Base-by-base conservation (phyloP, 2,113 vertebrate genomes). In the Brienomyrus longianalis region DNA sequence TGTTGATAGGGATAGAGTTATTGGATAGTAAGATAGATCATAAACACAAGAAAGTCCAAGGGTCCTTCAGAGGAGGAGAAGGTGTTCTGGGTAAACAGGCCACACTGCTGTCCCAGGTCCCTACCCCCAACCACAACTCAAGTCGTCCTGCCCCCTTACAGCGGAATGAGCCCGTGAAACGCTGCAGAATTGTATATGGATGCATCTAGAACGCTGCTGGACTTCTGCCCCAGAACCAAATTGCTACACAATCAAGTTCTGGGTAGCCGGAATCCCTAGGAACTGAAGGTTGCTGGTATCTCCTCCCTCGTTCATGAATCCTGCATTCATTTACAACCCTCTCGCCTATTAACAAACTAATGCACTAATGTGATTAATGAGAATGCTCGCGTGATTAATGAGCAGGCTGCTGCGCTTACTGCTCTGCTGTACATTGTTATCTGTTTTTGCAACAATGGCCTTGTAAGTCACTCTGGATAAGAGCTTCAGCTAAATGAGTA, bases 341-440 rank as follows among this genome's bases (percentile, higher is more conserved):
- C 31, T 17, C 7, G n/a, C 85, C 85, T 87, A 87, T 87, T 87
- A 52, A 54, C 85, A 52, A 87, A 52, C 23, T 8, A 87, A 87
- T 31, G 35, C 50, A 7, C 85, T 87, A 54, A 54, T 87, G 85
- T 87, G 85, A 87, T 87, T 86, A 86, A 86, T 86, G 84, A 52
- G 84, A 52, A 86, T 86, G 45, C 47, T 51, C 11, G n/a, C 6
- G n/a, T 86, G 84, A 86, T 86, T 86, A 86, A 86, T 86, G 85
- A 54, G 48, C 13, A 1, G 13, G 48, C 51, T 56, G n/a, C 85
- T 19, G 27, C n/a, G 3, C 27, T 56, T 54, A 4, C 35, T 87
- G 85, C 51, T 19, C 51, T 54, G 50, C 51, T 87, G n/a, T 54
- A 54, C n/a, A 27, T 51, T 85, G 8, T 85, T 51, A 86, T 86